Conservation (phyloP, 2,113 vertebrate species). For the Tachysurus fulvidraco region DNA sequence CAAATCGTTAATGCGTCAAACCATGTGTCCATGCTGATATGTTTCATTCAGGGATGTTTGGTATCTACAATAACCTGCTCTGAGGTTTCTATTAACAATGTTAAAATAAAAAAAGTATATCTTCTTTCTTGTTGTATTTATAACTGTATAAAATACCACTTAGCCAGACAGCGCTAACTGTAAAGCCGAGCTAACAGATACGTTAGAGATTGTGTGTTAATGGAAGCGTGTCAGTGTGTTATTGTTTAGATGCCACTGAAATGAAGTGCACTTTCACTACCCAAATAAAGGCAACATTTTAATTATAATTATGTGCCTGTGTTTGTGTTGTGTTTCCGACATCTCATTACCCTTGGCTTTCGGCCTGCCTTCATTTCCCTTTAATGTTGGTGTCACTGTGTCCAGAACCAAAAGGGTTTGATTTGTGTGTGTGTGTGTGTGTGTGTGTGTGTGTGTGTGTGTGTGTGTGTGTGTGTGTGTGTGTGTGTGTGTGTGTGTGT, state of each 20-base stretch:
- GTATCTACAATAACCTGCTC: not conserved
- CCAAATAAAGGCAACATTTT: not conserved
- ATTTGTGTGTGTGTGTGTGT: not conserved
- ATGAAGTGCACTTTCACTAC: not conserved
- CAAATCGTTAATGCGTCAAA: not conserved
- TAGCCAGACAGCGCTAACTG: not conserved
- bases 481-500: constrained; percentile 4
- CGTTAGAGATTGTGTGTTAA: not conserved
- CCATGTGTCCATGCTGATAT: not conserved
- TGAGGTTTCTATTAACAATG: not conserved
- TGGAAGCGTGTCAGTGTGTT: constrained; percentile 8
- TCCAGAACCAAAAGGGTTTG: not conserved
- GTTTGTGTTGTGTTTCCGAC: not conserved
- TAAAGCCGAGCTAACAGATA: not conserved
- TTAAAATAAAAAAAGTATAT: not conserved
- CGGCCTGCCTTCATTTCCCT: not conserved
- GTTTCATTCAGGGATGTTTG: not conserved
- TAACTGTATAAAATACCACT: not conserved
- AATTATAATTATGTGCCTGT: not conserved
- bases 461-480: not conserved
- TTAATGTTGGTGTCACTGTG: not conserved
- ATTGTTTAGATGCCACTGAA: not conserved
- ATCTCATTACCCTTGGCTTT: not conserved
- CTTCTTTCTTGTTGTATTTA: not conserved
- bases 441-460: constrained; percentile 2